Evolutionary conservation across 1,140 invertebrate genomes (phyloP), one percentile per base, ranked within the genome.

Genomic region (Neodiprion fabricii): DNA sequence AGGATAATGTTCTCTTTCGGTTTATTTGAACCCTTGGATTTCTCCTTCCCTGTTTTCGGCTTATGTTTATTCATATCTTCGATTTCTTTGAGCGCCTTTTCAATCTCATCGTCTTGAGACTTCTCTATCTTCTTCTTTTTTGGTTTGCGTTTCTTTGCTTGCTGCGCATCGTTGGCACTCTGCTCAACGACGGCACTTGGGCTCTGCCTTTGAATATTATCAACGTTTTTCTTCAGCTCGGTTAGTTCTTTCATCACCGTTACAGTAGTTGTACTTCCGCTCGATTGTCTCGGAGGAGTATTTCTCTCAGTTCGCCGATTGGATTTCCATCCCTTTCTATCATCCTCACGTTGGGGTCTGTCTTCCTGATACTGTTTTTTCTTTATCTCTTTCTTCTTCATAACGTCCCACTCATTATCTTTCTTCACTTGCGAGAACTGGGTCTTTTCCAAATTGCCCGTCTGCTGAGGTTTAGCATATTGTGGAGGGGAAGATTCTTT

Each of bases 51-150:
- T 10, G 67, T 78, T 79, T 85, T 87, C 5, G 75, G 71, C 74
- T 84, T 85, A 71, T 84, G 83, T 72, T 89, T 89, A 74, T 89
- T 87, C 87, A 90, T 87, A 74, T 84, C 81, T 67, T 89, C 89
- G 67, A 91, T 91, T 81, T 91, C 90, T 81, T 88, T 89, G 14
- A 91, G 81, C 72, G 90, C 91, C 81, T 90, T 91, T 78, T 92
- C 91, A 77, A 92, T 90, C 79, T 93, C 91, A 80, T 92, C 90
- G 71, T 89, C 89, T 4, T 83, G 75, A 50, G 77, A 76, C 73
- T 87, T 83, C 76, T 86, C 87, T 28, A 74, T 66, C 75, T 87
- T 90, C 79, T 90, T 91, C 76, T 87, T 88, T 69, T 84, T 85
- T 79, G 86, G 80, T 72, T 84, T 89, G 11, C 83, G 82, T 78